A percentile compares a stretch with the other conserved stretches of the same genome.
Evolutionary conservation across 2,113 vertebrate species (phyloP).

Genomic region (Spilogale gracilis): DNA sequence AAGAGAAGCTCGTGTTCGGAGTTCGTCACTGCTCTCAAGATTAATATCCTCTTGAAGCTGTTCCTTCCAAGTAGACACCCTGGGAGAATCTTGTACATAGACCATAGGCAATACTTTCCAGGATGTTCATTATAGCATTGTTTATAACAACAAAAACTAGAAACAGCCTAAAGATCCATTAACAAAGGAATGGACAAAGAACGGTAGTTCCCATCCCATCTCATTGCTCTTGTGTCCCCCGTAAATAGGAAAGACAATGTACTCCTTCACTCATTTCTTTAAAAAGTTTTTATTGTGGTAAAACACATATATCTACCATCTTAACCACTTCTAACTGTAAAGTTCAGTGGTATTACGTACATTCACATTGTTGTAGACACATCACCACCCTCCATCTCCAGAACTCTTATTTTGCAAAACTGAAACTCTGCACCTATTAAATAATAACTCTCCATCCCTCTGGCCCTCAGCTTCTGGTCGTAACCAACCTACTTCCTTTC

Average conservation of each 20-base stretch:
- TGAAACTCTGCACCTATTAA: not conserved
- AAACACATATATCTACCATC: not conserved
- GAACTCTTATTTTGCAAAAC: not conserved
- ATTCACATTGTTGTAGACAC: not conserved
- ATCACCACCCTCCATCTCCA: not conserved
- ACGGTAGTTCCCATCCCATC: not conserved
- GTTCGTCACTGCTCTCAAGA: not conserved
- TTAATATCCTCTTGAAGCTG: not conserved
- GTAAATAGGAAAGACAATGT: not conserved
- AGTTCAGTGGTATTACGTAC: not conserved
- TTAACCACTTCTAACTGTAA: not conserved
- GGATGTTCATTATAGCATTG: not conserved
- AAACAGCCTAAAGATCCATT: not conserved
- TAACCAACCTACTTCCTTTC: not conserved
- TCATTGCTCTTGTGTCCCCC: not conserved
- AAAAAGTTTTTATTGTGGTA: not conserved
- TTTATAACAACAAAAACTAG: not conserved
- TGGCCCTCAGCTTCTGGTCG: not conserved
- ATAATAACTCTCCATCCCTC: not conserved
- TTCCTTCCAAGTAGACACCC: not conserved
- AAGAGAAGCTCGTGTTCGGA: not conserved
- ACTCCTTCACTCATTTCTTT: not conserved
- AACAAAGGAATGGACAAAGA: not conserved
- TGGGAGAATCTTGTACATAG: not conserved
- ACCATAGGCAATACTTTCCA: not conserved